Evolutionary conservation across 2,888 invertebrate species (phyloP).

Genomic region (Monopis laevigella): DNA sequence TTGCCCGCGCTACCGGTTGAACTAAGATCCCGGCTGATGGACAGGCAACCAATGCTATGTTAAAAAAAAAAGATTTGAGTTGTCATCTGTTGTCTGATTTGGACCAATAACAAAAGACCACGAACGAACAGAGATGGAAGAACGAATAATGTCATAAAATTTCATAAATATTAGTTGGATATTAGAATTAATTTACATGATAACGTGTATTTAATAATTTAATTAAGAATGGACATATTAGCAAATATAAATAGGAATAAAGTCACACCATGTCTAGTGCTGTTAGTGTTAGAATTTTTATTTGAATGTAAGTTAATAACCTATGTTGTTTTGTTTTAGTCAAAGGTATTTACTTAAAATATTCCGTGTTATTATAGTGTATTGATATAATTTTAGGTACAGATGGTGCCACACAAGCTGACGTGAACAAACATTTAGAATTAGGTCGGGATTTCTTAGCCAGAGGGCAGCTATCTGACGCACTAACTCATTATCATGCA

Average conservation of each 20-base stretch:
- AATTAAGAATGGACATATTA: conserved; percentile 59
- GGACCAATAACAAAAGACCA: conserved; percentile 66
- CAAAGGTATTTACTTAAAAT: conserved; percentile 9
- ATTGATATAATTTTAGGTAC: conserved; percentile 68
- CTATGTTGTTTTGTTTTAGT: conserved; percentile 1
- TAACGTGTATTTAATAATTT: conserved; percentile 30
- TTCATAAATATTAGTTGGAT: conserved; percentile 8
- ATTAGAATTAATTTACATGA: background rate
- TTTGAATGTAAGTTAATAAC: conserved; percentile 69
- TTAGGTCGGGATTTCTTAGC: conserved; percentile 92
- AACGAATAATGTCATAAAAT: conserved; percentile 20
- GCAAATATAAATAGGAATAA: conserved; percentile 69
- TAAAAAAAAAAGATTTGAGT: background rate
- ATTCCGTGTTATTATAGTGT: conserved; percentile 2
- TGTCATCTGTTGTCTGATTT: conserved; percentile 40
- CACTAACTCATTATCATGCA: conserved; percentile 96
- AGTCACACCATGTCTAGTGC: conserved; percentile 72
- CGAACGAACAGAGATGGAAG: conserved; percentile 63
- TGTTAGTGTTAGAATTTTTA: conserved; percentile 73
- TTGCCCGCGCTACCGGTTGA: too few species aligned
- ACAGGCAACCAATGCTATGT: too few species aligned
- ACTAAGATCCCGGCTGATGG: too few species aligned
- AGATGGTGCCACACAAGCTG: conserved; percentile 75
- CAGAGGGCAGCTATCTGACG: conserved; percentile 93
- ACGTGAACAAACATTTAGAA: conserved; percentile 93